Evolutionary conservation across 2,113 vertebrate genomes (phyloP).

Genomic region (Malurus elegans): DNA sequence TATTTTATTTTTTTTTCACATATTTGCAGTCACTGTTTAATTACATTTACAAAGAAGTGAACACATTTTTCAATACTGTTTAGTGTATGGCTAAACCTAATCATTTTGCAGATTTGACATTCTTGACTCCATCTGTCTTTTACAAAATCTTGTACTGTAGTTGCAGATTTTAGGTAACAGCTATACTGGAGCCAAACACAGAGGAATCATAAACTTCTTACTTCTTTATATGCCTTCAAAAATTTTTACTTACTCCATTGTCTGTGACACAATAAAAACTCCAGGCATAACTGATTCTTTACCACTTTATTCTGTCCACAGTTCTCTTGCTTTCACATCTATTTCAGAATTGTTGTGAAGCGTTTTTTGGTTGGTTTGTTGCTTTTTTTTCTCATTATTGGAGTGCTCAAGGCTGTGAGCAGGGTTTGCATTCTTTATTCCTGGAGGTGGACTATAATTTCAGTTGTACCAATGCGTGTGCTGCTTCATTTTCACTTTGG

Average conservation of each 20-base stretch:
- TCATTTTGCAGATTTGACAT: neutral
- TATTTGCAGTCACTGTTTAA: neutral
- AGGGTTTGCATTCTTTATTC: neutral
- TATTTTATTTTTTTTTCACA: no score
- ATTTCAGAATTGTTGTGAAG: neutral
- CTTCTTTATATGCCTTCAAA: neutral
- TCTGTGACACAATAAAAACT: neutral
- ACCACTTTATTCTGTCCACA: neutral
- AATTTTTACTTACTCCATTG: neutral
- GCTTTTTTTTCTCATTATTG: neutral
- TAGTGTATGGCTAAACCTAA: neutral
- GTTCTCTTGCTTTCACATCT: neutral
- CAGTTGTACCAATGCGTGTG: rapidly evolving
- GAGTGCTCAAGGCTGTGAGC: neutral
- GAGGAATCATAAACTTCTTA: neutral
- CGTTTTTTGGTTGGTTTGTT: neutral
- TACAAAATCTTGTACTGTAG: neutral
- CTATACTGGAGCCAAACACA: neutral
- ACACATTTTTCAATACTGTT: neutral
- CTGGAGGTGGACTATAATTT: neutral
- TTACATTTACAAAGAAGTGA: neutral
- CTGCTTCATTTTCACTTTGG: neutral
- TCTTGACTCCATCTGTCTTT: neutral
- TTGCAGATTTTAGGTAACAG: neutral
- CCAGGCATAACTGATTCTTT: neutral